Evolutionary conservation across 2,888 invertebrate genomes (phyloP).

Genomic region (Lasioglossum malachurum): DNA sequence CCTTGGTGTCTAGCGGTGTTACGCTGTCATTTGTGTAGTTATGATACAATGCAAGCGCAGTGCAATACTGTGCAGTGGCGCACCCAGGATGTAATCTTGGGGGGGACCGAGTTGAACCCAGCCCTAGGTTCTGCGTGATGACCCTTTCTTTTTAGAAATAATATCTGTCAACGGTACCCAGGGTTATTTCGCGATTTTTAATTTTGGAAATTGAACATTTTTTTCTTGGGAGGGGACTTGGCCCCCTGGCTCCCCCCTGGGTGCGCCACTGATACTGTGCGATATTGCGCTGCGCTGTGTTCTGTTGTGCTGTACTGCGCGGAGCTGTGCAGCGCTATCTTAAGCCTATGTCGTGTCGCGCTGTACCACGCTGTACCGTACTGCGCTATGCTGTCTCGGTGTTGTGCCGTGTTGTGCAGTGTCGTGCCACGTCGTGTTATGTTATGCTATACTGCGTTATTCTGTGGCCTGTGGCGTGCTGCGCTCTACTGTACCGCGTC

Average conservation of each 20-base stretch:
- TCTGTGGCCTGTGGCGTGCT: slow-evolving; percentile 1
- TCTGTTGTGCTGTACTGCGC: background rate
- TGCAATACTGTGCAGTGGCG: too few relatives aligned
- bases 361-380: background rate
- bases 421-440: background rate
- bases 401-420: background rate
- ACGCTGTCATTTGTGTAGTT: background rate
- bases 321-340: too few relatives aligned
- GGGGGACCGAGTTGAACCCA: too few relatives aligned
- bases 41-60: background rate
- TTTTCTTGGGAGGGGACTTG: too few relatives aligned
- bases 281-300: background rate
- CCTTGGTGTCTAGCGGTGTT: background rate
- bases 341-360: background rate
- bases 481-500: background rate
- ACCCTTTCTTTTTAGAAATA: too few relatives aligned
- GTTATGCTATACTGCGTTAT: background rate
- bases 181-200: too few relatives aligned
- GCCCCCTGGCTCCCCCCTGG: too few relatives aligned
- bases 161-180: too few relatives aligned
- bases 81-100: too few relatives aligned
- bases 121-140: too few relatives aligned
- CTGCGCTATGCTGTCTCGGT: background rate
- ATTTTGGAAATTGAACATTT: too few relatives aligned
- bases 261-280: too few relatives aligned